phyloP scores from a whole-genome alignment of 2,888 invertebrate genomes.

The Drosophila dives region DNA sequence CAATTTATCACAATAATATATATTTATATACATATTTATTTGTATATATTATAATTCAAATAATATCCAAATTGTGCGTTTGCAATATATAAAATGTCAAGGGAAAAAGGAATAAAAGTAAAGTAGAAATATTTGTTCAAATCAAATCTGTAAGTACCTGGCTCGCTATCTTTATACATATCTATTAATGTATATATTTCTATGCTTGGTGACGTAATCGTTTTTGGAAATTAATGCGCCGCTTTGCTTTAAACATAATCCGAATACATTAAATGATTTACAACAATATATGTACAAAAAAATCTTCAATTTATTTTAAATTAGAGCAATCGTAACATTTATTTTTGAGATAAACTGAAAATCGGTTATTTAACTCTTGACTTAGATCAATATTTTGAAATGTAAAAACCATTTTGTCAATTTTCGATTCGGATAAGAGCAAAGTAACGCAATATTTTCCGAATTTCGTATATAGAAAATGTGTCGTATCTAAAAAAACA shows the following conservation, averaged over 20 bases:
- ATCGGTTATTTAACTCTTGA: background rate
- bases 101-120: conserved; percentile 49
- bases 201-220: conserved; percentile 2
- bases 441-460: conserved; percentile 10
- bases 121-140: conserved; percentile 51
- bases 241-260: background rate
- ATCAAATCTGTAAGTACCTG: conserved; percentile 37
- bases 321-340: background rate
- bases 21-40: conserved; percentile 20
- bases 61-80: conserved; percentile 43
- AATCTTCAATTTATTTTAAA: background rate
- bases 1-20: conserved; percentile 36
- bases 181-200: conserved; percentile 5
- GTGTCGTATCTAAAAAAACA: background rate
- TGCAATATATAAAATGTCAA: conserved; percentile 37
- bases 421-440: background rate
- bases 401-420: background rate
- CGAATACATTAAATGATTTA: background rate
- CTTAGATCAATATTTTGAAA: background rate
- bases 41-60: conserved; percentile 18
- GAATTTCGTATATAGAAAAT: background rate
- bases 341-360: background rate
- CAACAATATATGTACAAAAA: background rate
- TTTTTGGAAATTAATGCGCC: background rate
- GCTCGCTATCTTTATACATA: conserved; percentile 16